Percentiles rank a stretch among this genome's conserved stretches.
Evolutionary conservation across 92 coral and sea anemone genomes (phyloP).

Genomic region (Epizoanthus scotinus): DNA sequence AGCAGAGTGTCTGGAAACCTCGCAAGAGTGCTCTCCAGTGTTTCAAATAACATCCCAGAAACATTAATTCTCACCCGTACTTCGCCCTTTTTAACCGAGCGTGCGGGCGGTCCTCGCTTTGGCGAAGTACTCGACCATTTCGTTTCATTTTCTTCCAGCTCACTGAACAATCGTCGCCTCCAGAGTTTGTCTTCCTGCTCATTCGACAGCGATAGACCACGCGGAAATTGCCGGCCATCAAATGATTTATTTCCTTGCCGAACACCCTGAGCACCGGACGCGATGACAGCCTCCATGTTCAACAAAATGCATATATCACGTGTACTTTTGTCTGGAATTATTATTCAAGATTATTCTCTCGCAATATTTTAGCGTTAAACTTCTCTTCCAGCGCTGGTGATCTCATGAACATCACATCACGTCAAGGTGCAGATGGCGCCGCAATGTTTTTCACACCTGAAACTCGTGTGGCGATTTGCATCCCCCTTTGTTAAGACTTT

Average conservation of each 20-base stretch:
- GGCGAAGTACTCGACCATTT: conserved; percentile 57
- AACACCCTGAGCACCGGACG: conserved; percentile 86
- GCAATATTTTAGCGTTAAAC: background rate
- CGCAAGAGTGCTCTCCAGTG: conserved; percentile 87
- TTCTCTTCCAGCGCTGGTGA: background rate
- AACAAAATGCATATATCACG: background rate
- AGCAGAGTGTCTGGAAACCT: conserved; percentile 85
- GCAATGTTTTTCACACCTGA: background rate
- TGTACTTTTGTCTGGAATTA: background rate
- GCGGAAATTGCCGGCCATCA: conserved; percentile 56
- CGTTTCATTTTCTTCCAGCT: conserved; percentile 65
- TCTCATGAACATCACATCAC: background rate
- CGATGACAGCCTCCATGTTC: conserved; percentile 81
- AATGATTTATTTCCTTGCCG: conserved; percentile 67
- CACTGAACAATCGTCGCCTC: conserved; percentile 56
- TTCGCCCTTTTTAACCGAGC: conserved; percentile 66
- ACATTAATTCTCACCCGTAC: conserved; percentile 81
- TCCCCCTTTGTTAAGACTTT: conserved; percentile 15
- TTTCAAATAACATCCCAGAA: conserved; percentile 93
- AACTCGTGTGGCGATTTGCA: conserved; percentile 19
- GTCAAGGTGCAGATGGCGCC: conserved; percentile 26
- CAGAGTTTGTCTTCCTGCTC: conserved; percentile 45
- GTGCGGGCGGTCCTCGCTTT: conserved; percentile 50
- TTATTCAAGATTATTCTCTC: background rate
- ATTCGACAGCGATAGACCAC: conserved; percentile 20